Evolutionary conservation across 2,113 vertebrate species (phyloP).

Genomic region (Neodon shergylaensis): DNA sequence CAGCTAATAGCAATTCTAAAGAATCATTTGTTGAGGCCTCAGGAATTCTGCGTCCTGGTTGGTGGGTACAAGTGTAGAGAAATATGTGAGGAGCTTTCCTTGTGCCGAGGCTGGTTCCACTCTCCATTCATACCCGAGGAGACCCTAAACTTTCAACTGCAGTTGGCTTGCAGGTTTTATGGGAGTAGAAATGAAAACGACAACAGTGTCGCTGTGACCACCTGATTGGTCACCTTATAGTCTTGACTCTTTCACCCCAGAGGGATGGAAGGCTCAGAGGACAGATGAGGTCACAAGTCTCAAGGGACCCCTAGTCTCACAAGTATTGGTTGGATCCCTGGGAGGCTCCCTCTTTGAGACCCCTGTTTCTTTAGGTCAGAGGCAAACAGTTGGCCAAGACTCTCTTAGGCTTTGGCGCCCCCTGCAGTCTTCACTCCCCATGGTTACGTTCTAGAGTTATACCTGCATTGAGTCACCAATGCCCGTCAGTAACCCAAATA

Average conservation of each 20-base stretch:
- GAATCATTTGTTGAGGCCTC: background rate
- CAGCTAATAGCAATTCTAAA: background rate
- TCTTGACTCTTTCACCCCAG: background rate
- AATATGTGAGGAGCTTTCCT: background rate
- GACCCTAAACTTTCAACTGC: background rate
- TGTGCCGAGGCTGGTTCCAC: background rate
- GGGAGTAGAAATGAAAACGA: background rate
- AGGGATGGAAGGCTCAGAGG: background rate
- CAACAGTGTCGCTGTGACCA: fast-evolving
- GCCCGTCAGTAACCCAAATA: background rate
- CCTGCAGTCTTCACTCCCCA: too few relatives aligned
- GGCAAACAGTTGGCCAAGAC: background rate
- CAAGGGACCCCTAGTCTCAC: background rate
- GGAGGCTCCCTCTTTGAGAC: background rate
- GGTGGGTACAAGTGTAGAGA: background rate
- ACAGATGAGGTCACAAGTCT: too few relatives aligned
- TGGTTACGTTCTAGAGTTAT: background rate
- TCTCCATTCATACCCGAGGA: background rate
- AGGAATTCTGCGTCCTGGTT: background rate
- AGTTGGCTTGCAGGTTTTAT: background rate
- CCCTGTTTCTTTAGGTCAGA: background rate
- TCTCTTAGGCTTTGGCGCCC: background rate
- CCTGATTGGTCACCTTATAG: background rate
- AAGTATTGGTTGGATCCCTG: background rate
- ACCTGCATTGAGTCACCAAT: background rate